Evolutionary conservation across 2,888 invertebrate genomes (phyloP).

Genomic region (Myathropa florea): DNA sequence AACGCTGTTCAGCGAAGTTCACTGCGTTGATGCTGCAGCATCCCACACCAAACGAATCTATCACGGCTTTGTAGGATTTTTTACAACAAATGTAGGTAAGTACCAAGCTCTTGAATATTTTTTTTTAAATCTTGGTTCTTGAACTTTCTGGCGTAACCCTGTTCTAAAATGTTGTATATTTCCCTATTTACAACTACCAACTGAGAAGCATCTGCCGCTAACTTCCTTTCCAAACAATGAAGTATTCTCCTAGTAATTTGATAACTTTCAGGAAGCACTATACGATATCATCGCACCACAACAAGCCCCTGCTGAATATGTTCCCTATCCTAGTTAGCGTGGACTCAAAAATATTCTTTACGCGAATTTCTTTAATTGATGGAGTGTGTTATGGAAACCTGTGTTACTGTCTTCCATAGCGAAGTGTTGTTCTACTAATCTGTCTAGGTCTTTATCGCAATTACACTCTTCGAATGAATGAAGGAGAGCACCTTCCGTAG

Average conservation of each 20-base stretch:
- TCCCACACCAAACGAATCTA: slow-evolving; percentile 4
- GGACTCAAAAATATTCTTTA: too few relatives aligned
- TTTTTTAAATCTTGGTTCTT: neutral
- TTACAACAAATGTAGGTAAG: neutral
- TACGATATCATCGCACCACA: neutral
- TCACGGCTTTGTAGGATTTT: neutral
- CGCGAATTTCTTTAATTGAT: too few relatives aligned
- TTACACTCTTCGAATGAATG: neutral
- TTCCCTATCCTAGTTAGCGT: too few relatives aligned
- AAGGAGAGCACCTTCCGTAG: neutral
- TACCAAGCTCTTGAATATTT: neutral
- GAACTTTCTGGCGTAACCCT: neutral
- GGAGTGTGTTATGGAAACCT: too few relatives aligned
- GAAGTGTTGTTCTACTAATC: neutral
- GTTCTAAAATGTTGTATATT: neutral
- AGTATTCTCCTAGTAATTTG: neutral
- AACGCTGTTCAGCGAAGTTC: neutral
- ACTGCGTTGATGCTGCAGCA: slow-evolving; percentile 2
- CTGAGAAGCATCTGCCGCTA: neutral
- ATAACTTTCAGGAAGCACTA: slow-evolving; percentile 6
- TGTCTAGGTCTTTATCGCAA: neutral
- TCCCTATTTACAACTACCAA: neutral
- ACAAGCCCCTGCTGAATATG: too few relatives aligned
- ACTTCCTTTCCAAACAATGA: neutral
- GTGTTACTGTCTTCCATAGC: neutral